These are phyloP conservation scores for Gymnothorax reevesii DNA, from an alignment of 2,797 vertebrate genomes.

Conservation along the genomic window DNA sequence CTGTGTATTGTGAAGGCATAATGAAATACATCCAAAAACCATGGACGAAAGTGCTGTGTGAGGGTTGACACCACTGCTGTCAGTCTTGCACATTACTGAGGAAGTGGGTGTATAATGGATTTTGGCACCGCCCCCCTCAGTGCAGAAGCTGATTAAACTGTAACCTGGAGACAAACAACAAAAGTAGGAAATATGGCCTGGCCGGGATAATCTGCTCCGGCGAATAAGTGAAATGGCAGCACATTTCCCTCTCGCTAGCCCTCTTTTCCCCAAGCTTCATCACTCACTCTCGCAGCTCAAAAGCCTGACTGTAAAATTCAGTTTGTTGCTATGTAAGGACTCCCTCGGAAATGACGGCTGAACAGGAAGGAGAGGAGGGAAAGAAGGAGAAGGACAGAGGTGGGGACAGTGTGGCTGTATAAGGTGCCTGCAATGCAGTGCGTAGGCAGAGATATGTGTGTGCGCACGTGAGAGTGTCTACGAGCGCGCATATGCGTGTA, in stretches of 20 bases:
- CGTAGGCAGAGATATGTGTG: neutral
- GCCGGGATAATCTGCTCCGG: slow-evolving; percentile 55
- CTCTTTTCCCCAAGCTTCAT: neutral
- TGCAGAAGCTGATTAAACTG: slow-evolving; percentile 47
- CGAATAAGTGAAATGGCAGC: slow-evolving; percentile 56
- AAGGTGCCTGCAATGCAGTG: neutral
- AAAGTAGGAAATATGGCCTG: slow-evolving; percentile 41
- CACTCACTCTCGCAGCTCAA: neutral
- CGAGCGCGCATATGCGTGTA: too few relatives aligned
- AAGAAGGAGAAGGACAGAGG: neutral
- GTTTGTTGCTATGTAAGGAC: neutral
- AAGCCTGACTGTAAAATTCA: neutral
- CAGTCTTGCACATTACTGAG: neutral
- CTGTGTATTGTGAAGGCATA: too few relatives aligned
- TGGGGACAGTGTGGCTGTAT: neutral
- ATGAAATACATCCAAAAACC: neutral
- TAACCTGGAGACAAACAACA: slow-evolving; percentile 51
- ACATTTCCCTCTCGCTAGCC: slow-evolving; percentile 41
- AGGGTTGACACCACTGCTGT: neutral
- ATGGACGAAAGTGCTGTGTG: neutral
- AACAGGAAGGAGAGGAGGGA: neutral
- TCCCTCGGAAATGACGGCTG: neutral
- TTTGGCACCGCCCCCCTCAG: neutral
- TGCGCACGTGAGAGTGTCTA: neutral
- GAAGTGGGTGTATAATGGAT: neutral